These are phyloP conservation scores for Discoglossus pictus DNA, from an alignment of 2,797 vertebrate genomes.

Conservation along the genomic window DNA sequence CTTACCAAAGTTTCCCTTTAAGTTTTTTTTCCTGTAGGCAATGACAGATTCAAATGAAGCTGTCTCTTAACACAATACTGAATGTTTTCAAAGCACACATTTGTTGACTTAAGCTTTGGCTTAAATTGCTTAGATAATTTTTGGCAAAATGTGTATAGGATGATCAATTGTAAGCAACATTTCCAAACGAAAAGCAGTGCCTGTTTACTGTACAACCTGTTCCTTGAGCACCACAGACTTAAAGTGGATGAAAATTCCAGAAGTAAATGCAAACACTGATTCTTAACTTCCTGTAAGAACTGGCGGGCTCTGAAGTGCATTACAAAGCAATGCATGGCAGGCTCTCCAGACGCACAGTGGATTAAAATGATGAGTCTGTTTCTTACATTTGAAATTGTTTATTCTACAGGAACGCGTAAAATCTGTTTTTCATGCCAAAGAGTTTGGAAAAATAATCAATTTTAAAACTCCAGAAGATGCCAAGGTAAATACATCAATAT, in stretches of 20 bases:
- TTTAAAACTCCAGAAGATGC: slow-evolving; percentile 89
- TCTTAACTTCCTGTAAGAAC: slow-evolving; percentile 17
- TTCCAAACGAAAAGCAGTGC: slow-evolving; percentile 22
- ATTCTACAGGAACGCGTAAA: slow-evolving; percentile 88
- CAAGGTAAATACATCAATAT: slow-evolving; percentile 73
- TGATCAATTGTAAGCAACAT: slow-evolving; percentile 37
- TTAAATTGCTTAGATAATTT: slow-evolving; percentile 8
- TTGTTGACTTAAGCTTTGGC: slow-evolving; percentile 15
- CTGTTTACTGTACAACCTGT: slow-evolving; percentile 45
- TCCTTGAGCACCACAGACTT: slow-evolving; percentile 35
- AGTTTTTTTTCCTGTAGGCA: too few relatives aligned
- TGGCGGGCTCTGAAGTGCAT: slow-evolving; percentile 2
- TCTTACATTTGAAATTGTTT: slow-evolving; percentile 49
- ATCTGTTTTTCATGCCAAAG: slow-evolving; percentile 96
- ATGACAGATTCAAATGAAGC: not conserved
- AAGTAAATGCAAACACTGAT: slow-evolving; percentile 29
- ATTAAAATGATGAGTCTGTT: slow-evolving; percentile 46
- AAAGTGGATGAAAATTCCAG: slow-evolving; percentile 35
- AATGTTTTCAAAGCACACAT: slow-evolving; percentile 1
- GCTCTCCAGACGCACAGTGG: slow-evolving; percentile 8
- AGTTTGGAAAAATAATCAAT: slow-evolving; percentile 98
- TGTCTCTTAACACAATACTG: not conserved
- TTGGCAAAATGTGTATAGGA: slow-evolving; percentile 19
- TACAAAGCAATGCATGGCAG: slow-evolving; percentile 9
- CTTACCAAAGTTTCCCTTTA: too few relatives aligned